A percentile compares a stretch with the other conserved stretches of the same genome.
phyloP scores from a whole-genome alignment of 2,888 invertebrate species.

The Mesochorus sp. region DNA sequence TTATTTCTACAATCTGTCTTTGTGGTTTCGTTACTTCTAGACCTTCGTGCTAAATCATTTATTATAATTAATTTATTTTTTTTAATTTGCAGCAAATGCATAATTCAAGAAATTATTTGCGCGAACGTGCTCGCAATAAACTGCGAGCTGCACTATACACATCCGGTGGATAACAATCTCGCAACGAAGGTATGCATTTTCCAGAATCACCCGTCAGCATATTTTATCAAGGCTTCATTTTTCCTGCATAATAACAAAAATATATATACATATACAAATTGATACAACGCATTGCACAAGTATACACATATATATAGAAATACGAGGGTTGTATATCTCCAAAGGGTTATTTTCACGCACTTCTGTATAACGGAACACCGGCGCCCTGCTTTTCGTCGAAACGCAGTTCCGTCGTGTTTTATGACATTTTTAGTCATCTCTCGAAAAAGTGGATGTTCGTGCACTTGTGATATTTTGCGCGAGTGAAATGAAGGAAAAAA shows the following conservation, averaged over 20 bases:
- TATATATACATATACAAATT: too few species aligned
- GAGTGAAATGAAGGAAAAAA: too few species aligned
- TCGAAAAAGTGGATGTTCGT: too few species aligned
- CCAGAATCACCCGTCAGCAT: slow-evolving; percentile 10
- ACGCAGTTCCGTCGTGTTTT: neutral
- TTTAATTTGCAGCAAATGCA: slow-evolving; percentile 8
- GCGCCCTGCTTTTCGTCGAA: neutral
- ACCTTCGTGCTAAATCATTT: neutral
- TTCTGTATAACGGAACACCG: too few species aligned
- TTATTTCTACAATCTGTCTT: neutral
- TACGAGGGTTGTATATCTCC: too few species aligned
- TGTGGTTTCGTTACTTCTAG: neutral
- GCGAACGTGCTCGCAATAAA: slow-evolving; percentile 22
- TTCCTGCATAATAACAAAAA: too few species aligned
- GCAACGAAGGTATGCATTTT: neutral
- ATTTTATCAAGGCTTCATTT: slow-evolving; percentile 29
- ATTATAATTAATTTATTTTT: slow-evolving; percentile 9
- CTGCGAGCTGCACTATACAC: neutral
- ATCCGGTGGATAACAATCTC: neutral
- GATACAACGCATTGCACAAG: too few species aligned
- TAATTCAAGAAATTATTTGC: slow-evolving; percentile 8
- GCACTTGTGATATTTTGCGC: too few species aligned
- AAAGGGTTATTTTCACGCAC: too few species aligned
- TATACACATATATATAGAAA: too few species aligned
- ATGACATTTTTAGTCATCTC: neutral